Evolutionary conservation across 2,113 vertebrate species (phyloP).

Genomic region (Campylomormyrus tamandua): DNA sequence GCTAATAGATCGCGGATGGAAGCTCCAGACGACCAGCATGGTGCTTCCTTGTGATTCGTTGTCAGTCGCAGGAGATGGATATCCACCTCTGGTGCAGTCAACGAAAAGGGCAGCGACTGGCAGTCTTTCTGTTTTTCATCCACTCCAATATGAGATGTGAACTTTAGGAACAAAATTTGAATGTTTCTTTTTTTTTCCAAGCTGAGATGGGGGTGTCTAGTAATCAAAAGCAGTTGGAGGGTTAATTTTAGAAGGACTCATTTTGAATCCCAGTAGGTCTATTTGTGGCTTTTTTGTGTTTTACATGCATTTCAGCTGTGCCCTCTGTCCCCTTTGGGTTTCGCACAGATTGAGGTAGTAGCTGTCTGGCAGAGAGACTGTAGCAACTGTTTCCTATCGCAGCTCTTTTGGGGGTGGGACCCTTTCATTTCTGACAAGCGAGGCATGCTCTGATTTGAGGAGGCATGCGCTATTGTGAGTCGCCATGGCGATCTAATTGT

Average conservation of each 20-base stretch:
- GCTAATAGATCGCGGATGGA: neutral
- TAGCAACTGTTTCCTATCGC: slow-evolving; percentile 32
- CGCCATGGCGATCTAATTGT: slow-evolving; percentile 58
- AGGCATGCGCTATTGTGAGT: slow-evolving; percentile 47
- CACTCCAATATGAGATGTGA: neutral
- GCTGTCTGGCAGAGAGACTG: slow-evolving; percentile 35
- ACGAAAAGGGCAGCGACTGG: too few relatives aligned
- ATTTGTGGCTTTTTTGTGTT: neutral
- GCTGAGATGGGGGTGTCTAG: slow-evolving; percentile 25
- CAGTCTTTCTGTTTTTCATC: slow-evolving; percentile 9
- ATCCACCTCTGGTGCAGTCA: too few relatives aligned
- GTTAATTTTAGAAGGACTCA: slow-evolving; percentile 18
- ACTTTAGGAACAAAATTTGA: neutral
- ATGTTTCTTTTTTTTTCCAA: neutral
- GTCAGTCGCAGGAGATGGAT: too few relatives aligned
- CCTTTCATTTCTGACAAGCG: slow-evolving; percentile 48
- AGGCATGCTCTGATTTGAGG: slow-evolving; percentile 49
- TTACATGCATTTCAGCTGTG: neutral
- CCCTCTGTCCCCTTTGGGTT: neutral
- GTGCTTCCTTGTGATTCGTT: neutral
- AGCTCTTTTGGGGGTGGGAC: slow-evolving; percentile 30
- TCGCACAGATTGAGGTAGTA: slow-evolving; percentile 29
- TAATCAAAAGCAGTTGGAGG: slow-evolving; percentile 22
- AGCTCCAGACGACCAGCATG: neutral
- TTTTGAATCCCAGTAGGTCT: slow-evolving; percentile 23